Base-by-base conservation (phyloP, 1,140 invertebrate species). In the Temnothorax longispinosus region DNA sequence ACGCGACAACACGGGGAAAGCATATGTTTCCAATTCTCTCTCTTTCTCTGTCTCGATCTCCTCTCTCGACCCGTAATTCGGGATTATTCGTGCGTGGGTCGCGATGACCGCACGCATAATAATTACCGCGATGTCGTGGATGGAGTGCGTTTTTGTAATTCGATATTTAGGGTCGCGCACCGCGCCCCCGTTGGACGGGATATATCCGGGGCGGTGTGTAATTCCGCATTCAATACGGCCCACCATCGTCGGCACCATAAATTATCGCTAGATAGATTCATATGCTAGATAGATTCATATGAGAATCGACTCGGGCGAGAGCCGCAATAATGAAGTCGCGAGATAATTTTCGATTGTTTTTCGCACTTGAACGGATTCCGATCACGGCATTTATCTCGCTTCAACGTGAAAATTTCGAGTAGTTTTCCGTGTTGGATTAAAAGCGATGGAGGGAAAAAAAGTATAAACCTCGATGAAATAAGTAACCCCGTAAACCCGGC, bases 131-230 rank as follows among this genome's bases (percentile, higher is more conserved):
- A n/a, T 74, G 27, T 41, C 18, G 67, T 41, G 80, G 80, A n/a
- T 74, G 52, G 15, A 58, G 41, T 50, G 47, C 54, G 80, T 84
- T 84, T 84, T 84, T 84, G 80, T 74, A 84, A 84, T 84, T 84
- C n/a, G 69, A 84, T 84, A 84, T 84, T 84, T 84, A 84, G 80
- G 41, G 56, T 60, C 52, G 41, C 69, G 21, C 65, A 15, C 18
- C 64, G 65, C 50, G 3, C 18, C 3, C 21, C 32, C 80, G 35
- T 50, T n/a, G 32, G 54, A 52, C 15, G 78, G 15, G 21, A 21
- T 54, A 35, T 54, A 84, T 74, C 54, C 54, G 41, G 41, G 41
- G 41, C 18, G 41, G 27, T 1, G 27, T 27, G 0, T 84, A 84
- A 84, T 84, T 84, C 27, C 69, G 80, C 27, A 75, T 84, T 84